phyloP scores from a whole-genome alignment of 2,888 invertebrate genomes.

The Schizotus pectinicornis region DNA sequence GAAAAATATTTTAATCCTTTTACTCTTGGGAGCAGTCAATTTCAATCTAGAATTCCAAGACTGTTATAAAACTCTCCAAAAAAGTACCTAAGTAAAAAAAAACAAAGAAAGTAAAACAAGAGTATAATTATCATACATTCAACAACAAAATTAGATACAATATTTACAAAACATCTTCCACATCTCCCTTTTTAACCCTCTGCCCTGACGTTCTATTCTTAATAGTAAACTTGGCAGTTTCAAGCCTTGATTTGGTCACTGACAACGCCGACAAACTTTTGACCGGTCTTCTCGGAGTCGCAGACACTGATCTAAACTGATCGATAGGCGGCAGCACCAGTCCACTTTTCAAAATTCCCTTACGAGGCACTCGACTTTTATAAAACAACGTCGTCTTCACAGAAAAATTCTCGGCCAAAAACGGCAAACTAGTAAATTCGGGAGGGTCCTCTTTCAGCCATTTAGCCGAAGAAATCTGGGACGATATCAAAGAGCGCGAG shows the following conservation, averaged over 20 bases:
- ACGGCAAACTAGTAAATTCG: conserved; percentile 49
- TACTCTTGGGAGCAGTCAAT: too few relatives aligned
- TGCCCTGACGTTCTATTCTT: background rate
- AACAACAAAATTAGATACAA: too few relatives aligned
- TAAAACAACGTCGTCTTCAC: conserved; percentile 11
- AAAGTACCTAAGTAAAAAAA: too few relatives aligned
- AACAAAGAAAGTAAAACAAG: too few relatives aligned
- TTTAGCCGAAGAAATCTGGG: conserved; percentile 25
- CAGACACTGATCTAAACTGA: conserved; percentile 51
- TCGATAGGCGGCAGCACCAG: conserved; percentile 49
- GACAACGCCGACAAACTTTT: conserved; percentile 35
- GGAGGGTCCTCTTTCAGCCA: conserved; percentile 30
- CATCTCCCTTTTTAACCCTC: background rate
- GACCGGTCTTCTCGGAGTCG: conserved; percentile 41
- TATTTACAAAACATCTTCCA: background rate
- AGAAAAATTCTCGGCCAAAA: conserved; percentile 39
- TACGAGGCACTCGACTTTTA: conserved; percentile 10
- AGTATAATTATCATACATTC: too few relatives aligned
- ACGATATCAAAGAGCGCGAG: conserved; percentile 20
- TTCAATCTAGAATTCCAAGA: too few relatives aligned
- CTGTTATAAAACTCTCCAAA: too few relatives aligned
- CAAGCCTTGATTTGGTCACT: conserved; percentile 1
- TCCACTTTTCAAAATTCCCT: conserved; percentile 35
- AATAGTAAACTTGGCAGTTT: background rate
- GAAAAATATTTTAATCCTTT: too few relatives aligned